Conservation (phyloP, 2,888 invertebrate genomes). For the Neelides folsomi region DNA sequence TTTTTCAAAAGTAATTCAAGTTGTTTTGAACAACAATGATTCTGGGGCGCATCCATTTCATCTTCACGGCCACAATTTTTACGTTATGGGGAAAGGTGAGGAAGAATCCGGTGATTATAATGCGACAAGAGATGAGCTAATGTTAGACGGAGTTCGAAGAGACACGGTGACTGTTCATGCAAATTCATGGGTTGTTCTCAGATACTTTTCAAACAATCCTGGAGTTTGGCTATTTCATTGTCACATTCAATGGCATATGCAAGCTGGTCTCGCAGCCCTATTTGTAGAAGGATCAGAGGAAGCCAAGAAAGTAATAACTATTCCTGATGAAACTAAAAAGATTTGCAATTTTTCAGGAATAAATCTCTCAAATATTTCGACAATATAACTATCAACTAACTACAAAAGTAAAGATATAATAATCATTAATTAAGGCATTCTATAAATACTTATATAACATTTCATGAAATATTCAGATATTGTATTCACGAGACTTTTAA, state of each 20-base stretch:
- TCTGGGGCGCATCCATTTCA: conserved; percentile 18
- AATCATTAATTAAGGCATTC: too few relatives aligned
- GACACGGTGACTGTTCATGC: conserved; percentile 1
- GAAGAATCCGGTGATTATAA: not conserved
- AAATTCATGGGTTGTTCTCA: conserved; percentile 2
- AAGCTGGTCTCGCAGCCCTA: not conserved
- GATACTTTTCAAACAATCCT: conserved; percentile 2
- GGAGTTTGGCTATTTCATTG: conserved; percentile 6
- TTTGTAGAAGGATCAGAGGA: not conserved
- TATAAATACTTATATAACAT: too few relatives aligned
- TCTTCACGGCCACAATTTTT: conserved; percentile 5
- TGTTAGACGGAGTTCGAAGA: conserved; percentile 1
- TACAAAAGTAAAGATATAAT: too few relatives aligned
- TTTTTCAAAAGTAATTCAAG: conserved; percentile 17
- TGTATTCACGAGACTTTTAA: too few relatives aligned
- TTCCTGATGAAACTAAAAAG: not conserved
- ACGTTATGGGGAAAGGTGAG: conserved; percentile 3
- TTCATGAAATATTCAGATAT: too few relatives aligned
- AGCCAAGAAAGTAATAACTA: not conserved
- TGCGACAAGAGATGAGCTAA: not conserved
- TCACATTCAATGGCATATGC: conserved; percentile 6
- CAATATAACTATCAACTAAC: too few relatives aligned
- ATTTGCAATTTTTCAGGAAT: not conserved
- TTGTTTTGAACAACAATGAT: conserved; percentile 19
- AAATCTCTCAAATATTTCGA: too few relatives aligned